Evolutionary conservation across 2,888 invertebrate genomes (phyloP), one percentile per base, ranked within the genome.

Genomic region (Agrilus cyanescens): DNA sequence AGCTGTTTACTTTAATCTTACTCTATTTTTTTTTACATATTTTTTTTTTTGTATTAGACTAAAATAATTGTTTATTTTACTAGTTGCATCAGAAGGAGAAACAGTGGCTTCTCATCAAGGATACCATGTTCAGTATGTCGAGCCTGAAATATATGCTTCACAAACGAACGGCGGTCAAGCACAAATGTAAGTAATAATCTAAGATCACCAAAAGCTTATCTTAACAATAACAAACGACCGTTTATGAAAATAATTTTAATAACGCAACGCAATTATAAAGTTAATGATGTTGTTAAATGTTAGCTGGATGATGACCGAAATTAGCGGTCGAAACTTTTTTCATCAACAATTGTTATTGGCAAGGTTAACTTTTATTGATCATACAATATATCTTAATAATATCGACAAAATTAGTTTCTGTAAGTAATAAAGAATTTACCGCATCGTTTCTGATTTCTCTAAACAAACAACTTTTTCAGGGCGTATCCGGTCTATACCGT

Each of bases 401-500:
- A 8, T 10, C 14, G 29, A 12, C 14, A 39, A 18, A 32, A 12
- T 12, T 13, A 20, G 18, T 37, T 37, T 37, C 18, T 76, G 76
- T 75, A 67, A 71, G 67, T 63, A 33, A 10, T 25, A 25, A 25
- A 10, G 4, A 25, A 25, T 25, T 25, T 25, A 25, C 8, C 8
- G 10, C 38, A n/a, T 38, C n/a, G 34, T 14, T 12, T 33, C 10
- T 33, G 33, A 14, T 33, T 33, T 14, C 12, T 33, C 1, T 1
- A 12, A 10, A 15, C 32, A 30, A 30, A 34, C 36, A 13, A 46
- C 44, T 53, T 25, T 25, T 59, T 38, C 49, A 81, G 81, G 80
- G 76, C 80, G 57, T 81, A 81, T 70, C 84, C 85, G 46, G 82
- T 85, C 40, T 85, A 85, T 59, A 79, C 83, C 37, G 82, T 84